Evolutionary conservation across 1,140 invertebrate genomes (phyloP), one percentile per base, ranked within the genome.

Genomic region (Neotoxoptera formosana): DNA sequence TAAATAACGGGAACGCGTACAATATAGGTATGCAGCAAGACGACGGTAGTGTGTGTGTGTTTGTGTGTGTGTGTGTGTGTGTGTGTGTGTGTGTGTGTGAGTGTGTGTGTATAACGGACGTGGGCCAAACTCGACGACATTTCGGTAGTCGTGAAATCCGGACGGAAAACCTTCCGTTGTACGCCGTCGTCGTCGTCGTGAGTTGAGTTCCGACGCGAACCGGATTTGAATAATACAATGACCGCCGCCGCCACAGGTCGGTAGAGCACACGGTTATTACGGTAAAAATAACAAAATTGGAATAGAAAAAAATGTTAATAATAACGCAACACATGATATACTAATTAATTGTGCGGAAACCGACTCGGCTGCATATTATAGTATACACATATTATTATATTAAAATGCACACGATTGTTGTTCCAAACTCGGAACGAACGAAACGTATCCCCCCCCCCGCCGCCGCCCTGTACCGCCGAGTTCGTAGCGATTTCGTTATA

Each of bases 161-260:
- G 36, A 67, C n/a, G 25, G 21, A 56, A 41, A 45, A 60, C 48
- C 48, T 17, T 76, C 60, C 30, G 60, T 76, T 17, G 60, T 56
- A 6, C 25, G 6, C 7, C 7, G 20, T 53, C 21, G 60, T 90
- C 89, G 89, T 41, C n/a, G n/a, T n/a, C n/a, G n/a, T 90, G 89
- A 90, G 89, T n/a, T 20, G 56, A 90, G 89, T 67, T 45, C 89
- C 36, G 36, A 41, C 6, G 17, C 36, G 56, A 30, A 67, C 89
- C 34, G 89, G 89, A 90, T 90, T 90, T 90, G 53, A 90, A 90
- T 90, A 90, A 45, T 4, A 90, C 25, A 60, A 90, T 67, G 89
- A 45, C 53, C 34, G 36, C 89, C 7, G 30, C 9, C 1, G n/a
- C 47, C 86, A 51, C 51, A 36, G 89, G 53, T 60, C 53, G 89